phyloP scores from a whole-genome alignment of 2,113 vertebrate species.

The Tetrax tetrax region DNA sequence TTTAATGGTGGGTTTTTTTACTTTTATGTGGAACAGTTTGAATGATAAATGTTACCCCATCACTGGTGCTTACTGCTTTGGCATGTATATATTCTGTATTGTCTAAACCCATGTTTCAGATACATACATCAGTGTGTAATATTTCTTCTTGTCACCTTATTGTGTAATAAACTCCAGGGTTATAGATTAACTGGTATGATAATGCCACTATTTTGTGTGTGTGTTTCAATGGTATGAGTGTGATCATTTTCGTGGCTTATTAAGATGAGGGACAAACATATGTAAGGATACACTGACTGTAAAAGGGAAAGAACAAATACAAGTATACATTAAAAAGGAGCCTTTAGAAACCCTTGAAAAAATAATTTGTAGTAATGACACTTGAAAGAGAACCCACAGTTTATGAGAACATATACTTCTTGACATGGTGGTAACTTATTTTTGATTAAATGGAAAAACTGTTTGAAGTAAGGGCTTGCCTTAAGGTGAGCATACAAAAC shows the following conservation, averaged over 20 bases:
- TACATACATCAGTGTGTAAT: background rate
- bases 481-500: background rate
- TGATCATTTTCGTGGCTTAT: constrained; percentile 27
- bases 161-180: background rate
- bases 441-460: background rate
- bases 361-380: background rate
- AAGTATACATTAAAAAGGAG: constrained; percentile 2
- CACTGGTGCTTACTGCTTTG: background rate
- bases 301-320: constrained; percentile 1
- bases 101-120: background rate
- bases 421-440: background rate
- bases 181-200: constrained; percentile 30
- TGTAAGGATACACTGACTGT: background rate
- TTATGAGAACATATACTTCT: background rate
- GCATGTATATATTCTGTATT: background rate
- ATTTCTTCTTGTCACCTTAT: background rate
- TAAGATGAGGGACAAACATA: constrained; percentile 40
- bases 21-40: background rate
- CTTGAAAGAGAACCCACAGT: background rate
- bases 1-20: background rate
- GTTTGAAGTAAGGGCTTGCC: background rate
- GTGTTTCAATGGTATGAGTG: background rate
- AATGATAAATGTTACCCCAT: background rate
- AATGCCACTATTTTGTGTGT: constrained; percentile 22
- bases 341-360: background rate